A percentile compares a stretch with the other conserved stretches of the same genome.
These are phyloP conservation scores for Heloderma charlesbogerti DNA, from an alignment of 2,113 vertebrate species.

Conservation along the genomic window DNA sequence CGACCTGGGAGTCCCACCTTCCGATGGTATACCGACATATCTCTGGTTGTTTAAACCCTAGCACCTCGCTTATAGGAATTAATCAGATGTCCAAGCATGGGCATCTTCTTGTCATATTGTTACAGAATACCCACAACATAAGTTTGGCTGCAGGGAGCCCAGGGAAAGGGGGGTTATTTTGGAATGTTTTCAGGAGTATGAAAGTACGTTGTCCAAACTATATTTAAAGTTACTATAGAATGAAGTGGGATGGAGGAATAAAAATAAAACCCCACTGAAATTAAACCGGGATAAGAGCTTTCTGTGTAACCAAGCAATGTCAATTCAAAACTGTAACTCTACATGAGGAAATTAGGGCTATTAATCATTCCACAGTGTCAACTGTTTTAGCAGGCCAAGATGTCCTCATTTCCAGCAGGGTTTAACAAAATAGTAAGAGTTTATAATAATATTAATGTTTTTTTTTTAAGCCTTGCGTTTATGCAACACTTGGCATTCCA, in stretches of 20 bases:
- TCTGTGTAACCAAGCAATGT: conserved; percentile 38
- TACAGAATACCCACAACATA: neutral
- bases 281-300: conserved; percentile 28
- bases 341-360: conserved; percentile 73
- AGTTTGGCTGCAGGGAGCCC: neutral
- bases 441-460: conserved; percentile 51
- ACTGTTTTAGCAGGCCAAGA: conserved; percentile 70
- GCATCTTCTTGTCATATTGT: neutral
- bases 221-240: neutral
- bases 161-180: neutral
- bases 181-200: neutral
- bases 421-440: conserved; percentile 69
- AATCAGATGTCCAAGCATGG: neutral
- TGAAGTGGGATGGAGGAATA: neutral
- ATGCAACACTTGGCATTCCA: conserved; percentile 57
- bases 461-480: conserved; percentile 51
- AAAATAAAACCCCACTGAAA: neutral
- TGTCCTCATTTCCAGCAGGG: conserved; percentile 65
- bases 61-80: neutral
- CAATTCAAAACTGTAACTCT: conserved; percentile 58
- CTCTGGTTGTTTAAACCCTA: too few species aligned
- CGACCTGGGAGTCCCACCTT: too few species aligned
- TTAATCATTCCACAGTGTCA: conserved; percentile 70
- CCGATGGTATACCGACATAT: too few species aligned
- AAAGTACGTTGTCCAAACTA: neutral